These are phyloP conservation scores for Cyclura pinguis DNA, from an alignment of 2,797 vertebrate species.

Conservation along the genomic window DNA sequence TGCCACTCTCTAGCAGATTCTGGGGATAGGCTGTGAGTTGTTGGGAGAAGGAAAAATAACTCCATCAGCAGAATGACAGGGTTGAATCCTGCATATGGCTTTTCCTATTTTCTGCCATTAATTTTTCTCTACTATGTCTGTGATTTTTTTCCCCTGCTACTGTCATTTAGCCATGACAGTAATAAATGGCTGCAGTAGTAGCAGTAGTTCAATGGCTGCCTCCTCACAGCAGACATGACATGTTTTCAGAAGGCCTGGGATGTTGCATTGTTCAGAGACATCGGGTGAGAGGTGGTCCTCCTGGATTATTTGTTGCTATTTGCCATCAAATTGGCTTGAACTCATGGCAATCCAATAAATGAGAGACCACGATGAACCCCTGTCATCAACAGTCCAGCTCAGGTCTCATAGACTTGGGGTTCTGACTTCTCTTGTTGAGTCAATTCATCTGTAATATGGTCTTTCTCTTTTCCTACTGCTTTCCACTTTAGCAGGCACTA, in stretches of 20 bases:
- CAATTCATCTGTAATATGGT: too few species aligned
- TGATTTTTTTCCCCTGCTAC: too few species aligned
- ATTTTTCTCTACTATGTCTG: not conserved
- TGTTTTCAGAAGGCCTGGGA: not conserved
- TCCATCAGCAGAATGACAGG: not conserved
- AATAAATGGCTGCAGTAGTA: not conserved
- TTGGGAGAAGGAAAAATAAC: too few species aligned
- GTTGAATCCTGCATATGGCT: too few species aligned
- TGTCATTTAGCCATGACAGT: not conserved
- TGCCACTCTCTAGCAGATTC: too few species aligned
- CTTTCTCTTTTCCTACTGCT: too few species aligned
- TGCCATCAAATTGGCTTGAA: not conserved
- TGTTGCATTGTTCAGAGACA: not conserved
- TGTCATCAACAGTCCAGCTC: not conserved
- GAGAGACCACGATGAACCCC: not conserved
- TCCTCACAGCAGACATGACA: not conserved
- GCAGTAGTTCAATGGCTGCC: not conserved
- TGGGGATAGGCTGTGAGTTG: too few species aligned
- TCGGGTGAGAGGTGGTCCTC: not conserved
- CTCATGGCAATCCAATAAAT: not conserved
- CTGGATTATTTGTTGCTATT: not conserved
- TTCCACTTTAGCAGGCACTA: too few species aligned
- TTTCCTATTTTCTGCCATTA: not conserved
- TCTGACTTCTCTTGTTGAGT: too few species aligned
- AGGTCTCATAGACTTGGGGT: too few species aligned